These are phyloP conservation scores for Gymnocephalus cernua DNA, from an alignment of 2,113 vertebrate species.

Conservation along the genomic window DNA sequence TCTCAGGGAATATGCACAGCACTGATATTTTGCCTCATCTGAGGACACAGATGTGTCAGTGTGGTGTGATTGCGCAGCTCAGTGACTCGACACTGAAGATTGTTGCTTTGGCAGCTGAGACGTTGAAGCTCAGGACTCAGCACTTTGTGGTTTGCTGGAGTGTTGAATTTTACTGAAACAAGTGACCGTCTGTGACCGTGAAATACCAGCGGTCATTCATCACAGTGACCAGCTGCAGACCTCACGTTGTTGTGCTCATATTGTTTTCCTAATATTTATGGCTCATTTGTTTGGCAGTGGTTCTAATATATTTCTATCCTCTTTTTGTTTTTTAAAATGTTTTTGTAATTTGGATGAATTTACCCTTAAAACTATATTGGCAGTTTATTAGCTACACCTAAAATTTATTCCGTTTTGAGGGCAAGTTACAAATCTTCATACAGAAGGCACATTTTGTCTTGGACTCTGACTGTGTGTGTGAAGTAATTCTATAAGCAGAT, in stretches of 20 bases:
- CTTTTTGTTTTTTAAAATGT: background rate
- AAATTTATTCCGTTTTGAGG: background rate
- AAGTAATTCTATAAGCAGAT: background rate
- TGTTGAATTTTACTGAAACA: constrained; percentile 8
- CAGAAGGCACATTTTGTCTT: background rate
- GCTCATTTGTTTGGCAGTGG: background rate
- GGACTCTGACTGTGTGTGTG: no score
- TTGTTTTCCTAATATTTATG: background rate
- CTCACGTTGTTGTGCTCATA: background rate
- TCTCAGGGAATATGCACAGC: background rate
- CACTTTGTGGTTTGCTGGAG: constrained; percentile 28
- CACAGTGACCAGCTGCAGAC: background rate
- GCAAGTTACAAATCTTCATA: background rate
- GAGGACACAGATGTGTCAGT: background rate
- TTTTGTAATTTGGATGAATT: background rate
- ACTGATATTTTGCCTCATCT: background rate
- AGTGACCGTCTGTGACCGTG: constrained; percentile 23
- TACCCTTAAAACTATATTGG: no score
- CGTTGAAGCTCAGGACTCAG: background rate
- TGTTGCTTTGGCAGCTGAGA: constrained; percentile 7
- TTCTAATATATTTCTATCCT: background rate
- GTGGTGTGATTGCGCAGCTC: background rate
- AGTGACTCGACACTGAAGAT: background rate
- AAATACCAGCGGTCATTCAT: background rate
- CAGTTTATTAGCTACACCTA: no score